Evolutionary conservation across 2,113 vertebrate genomes (phyloP), one percentile per base, ranked within the genome.

Genomic region (Mustela nigripes): DNA sequence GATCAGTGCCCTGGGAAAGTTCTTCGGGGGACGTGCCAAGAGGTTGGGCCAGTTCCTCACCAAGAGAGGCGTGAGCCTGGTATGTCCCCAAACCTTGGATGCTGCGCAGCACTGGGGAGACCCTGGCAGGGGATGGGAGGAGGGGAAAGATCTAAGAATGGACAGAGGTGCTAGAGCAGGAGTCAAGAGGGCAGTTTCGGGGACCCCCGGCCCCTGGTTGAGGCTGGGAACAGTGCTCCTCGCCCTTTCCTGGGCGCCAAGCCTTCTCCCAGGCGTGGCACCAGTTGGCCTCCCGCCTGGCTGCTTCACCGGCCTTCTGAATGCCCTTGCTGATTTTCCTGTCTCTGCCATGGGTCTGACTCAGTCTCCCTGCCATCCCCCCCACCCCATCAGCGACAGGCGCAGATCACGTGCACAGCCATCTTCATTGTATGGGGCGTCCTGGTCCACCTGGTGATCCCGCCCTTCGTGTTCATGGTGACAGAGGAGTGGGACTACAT

Each of bases 1-100:
- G 99, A 99, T 99, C 99, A 99, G 99, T 93, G 99, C 99, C 97
- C 98, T 99, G 78, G 99, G 99, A 53, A 99, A 99, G 98, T 99
- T 99, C 98, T 99, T 99, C 53, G 99, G 99, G 22, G 99, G 99
- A 95, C 99, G 99, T 95, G 99, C 99, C 94, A 99, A 99, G 98
- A 99, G 99, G 97, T 97, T 99, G 95, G 99, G 99, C 92, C 99
- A 99, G 94, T 99, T 99, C 98, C 99, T 99, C 63, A 99, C 99
- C 0, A 99, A 99, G 98, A 99, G 99, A 99, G 99, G 99, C 4
- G 98, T 99, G 95, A 99, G 99, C 96, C 97, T 99, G 99, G 99
- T 99, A 99, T 98, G 99, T 96, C 84, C 19, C 26, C 42, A 36
- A 8, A 1, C 15, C 79, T 5, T 53, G 4, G n/a, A 45, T 39